Evolutionary conservation across 1,140 invertebrate genomes (phyloP), one percentile per base, ranked within the genome.

Genomic region (Galendromus occidentalis): DNA sequence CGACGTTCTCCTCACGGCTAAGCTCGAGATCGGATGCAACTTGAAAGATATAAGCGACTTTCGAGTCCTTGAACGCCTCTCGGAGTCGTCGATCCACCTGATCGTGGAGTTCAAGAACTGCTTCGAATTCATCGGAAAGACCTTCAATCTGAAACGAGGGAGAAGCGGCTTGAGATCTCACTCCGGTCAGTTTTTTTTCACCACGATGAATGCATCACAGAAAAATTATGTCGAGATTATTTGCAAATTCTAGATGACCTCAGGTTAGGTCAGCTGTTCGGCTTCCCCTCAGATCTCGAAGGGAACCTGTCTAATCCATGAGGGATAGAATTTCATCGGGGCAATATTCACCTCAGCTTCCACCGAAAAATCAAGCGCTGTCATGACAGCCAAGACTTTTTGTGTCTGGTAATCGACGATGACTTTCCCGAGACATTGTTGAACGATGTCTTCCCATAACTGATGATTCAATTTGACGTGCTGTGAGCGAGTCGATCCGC

Each of bases 391-490:
- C 6, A 59, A 33, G 12, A 59, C 51, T 33, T 59, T 59, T 59
- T 59, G 51, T 5, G 51, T 59, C 25, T 59, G 51, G 33, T 59
- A 59, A 25, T 59, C 51, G 51, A 59, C 25, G 14, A 59, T 22
- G 51, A 59, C 51, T 59, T 59, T 59, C 17, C 51, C 51, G 22
- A 59, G 51, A 59, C 51, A 59, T 59, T 59, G 51, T 33, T 59
- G 51, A 20, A 59, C 51, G 33, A 59, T 59, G 33, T 59, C 51
- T 22, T 17, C 0, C 51, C 51, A 59, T 2, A 59, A 0, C 33
- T 59, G 51, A 5, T 33, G 51, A 25, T 59, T 59, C 22, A 59
- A 33, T 2, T 29, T 59, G 14, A 59, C 51, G 9, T 59, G 51
- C 33, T 59, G 51, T 9, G 25, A 25, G 51, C 51, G 51, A 22